A percentile compares a stretch with the other conserved stretches of the same genome.
phyloP scores from a whole-genome alignment of 2,797 vertebrate genomes.

The Helarctos malayanus region DNA sequence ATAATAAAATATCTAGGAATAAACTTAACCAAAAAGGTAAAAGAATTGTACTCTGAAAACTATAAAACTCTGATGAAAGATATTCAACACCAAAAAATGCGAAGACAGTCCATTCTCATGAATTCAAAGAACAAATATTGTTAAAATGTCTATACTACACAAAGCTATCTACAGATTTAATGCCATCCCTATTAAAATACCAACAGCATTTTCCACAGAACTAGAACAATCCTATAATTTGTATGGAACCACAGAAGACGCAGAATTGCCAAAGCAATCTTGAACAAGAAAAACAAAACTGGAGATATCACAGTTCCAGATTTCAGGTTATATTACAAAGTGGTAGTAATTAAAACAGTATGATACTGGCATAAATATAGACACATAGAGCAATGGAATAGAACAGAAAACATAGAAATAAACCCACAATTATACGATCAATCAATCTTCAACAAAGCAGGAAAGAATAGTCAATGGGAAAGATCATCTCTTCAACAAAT shows the following conservation, averaged over 20 bases:
- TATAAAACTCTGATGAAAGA: not conserved
- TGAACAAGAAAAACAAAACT: not conserved
- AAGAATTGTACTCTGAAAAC: not conserved
- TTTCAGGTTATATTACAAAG: not conserved
- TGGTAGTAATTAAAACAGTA: not conserved
- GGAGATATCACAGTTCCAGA: not conserved
- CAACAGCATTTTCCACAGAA: no score
- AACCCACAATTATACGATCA: not conserved
- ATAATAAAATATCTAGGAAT: not conserved
- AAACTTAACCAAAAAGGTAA: not conserved
- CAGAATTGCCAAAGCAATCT: no score
- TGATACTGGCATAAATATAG: not conserved
- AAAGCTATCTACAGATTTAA: not conserved
- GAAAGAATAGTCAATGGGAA: not conserved
- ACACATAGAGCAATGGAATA: not conserved
- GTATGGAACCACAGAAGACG: no score
- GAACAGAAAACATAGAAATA: not conserved
- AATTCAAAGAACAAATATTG: not conserved
- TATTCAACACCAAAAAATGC: not conserved
- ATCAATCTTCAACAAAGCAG: not conserved
- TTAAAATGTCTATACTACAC: not conserved
- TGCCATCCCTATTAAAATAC: not conserved
- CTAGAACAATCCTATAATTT: no score
- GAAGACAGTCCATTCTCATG: not conserved
- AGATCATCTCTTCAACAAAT: not conserved